These are phyloP conservation scores for Buathra laborator DNA, from an alignment of 2,888 invertebrate species.

Conservation along the genomic window DNA sequence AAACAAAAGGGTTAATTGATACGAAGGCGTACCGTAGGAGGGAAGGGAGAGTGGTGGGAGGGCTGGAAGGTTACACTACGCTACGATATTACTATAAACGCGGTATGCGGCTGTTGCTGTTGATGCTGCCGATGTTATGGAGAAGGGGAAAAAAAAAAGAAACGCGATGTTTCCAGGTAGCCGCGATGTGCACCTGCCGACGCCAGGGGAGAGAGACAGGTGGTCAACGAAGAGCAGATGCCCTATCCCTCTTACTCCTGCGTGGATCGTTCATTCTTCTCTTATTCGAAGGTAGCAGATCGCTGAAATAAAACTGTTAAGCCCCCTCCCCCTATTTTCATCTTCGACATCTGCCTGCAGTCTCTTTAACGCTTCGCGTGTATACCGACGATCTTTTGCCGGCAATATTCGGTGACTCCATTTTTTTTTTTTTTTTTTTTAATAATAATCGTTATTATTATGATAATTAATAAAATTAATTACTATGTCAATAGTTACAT, in stretches of 20 bases:
- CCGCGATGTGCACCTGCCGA: constrained; percentile 81
- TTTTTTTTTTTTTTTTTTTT: constrained; percentile 30
- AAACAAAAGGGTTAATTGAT: constrained; percentile 81
- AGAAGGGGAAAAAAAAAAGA: constrained; percentile 2
- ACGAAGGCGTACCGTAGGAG: constrained; percentile 58
- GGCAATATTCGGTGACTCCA: not conserved
- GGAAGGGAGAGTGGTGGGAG: constrained; percentile 1
- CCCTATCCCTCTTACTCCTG: constrained; percentile 52
- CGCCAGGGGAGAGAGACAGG: constrained; percentile 73
- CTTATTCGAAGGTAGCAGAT: constrained; percentile 7
- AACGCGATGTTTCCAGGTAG: constrained; percentile 62
- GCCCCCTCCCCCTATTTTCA: not conserved
- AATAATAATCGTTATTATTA: no score
- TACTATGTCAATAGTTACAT: no score
- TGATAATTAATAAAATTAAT: no score
- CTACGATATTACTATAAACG: constrained; percentile 36
- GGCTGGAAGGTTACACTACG: constrained; percentile 1
- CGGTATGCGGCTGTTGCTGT: constrained; percentile 52
- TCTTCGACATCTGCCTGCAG: constrained; percentile 7
- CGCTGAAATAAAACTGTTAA: constrained; percentile 2
- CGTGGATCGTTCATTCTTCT: constrained; percentile 38
- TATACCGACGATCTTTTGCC: not conserved
- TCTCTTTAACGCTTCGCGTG: not conserved
- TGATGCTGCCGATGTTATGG: constrained; percentile 39
- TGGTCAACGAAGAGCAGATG: constrained; percentile 80